These are phyloP conservation scores for Capitulum mitella DNA, from an alignment of 2,888 invertebrate genomes.

Conservation along the genomic window DNA sequence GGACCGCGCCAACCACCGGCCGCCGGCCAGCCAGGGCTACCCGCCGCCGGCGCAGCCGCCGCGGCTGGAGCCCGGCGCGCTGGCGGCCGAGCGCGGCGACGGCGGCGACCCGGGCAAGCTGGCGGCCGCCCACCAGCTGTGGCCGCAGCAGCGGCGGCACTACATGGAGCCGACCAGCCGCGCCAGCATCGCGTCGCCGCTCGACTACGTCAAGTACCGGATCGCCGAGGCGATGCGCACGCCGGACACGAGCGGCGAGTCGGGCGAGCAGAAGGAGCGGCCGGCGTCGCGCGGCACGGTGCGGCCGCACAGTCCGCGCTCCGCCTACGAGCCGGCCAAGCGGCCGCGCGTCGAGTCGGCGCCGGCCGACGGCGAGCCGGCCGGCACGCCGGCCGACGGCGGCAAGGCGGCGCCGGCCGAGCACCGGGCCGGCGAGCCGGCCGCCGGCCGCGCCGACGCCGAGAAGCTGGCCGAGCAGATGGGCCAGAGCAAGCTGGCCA, in stretches of 20 bases:
- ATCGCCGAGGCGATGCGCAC: constrained; percentile 35
- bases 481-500: constrained; percentile 1
- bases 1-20: neutral
- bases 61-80: neutral
- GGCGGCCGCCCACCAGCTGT: neutral
- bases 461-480: neutral
- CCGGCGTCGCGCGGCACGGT: constrained; percentile 17
- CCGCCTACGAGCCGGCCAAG: neutral
- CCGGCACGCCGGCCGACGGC: neutral
- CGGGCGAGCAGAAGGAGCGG: neutral
- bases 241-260: constrained; percentile 27
- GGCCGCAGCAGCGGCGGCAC: neutral
- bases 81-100: neutral
- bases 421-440: neutral
- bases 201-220: constrained; percentile 33
- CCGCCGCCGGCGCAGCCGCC: neutral
- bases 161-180: constrained; percentile 2
- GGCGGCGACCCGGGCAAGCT: neutral
- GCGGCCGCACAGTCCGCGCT: constrained; percentile 11
- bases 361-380: neutral
- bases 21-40: neutral
- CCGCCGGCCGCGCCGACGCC: neutral
- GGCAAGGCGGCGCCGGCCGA: neutral
- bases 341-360: neutral
- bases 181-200: constrained; percentile 2